Conservation (phyloP, 2,797 vertebrate genomes). For the Glyptemys insculpta region DNA sequence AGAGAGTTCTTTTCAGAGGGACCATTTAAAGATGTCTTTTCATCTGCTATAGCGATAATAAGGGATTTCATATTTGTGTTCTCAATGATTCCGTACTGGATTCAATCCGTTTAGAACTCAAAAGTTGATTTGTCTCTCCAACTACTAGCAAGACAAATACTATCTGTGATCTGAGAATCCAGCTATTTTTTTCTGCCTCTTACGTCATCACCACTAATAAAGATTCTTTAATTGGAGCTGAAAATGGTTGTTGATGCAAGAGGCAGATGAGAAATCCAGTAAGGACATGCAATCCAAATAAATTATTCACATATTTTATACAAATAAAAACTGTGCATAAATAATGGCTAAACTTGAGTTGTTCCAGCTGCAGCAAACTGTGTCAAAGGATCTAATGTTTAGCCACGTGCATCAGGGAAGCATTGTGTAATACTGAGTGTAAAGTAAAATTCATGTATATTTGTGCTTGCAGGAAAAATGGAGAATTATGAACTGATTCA, state of each 20-base stretch:
- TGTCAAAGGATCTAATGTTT: neutral
- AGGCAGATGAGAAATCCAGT: neutral
- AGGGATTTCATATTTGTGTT: neutral
- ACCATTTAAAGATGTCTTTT: neutral
- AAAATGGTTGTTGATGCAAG: neutral
- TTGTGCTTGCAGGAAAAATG: constrained; percentile 91
- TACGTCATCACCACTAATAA: neutral
- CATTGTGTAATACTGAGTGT: neutral
- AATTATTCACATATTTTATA: neutral
- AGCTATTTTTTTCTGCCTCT: neutral
- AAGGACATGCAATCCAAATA: neutral
- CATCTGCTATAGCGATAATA: neutral
- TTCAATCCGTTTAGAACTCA: neutral
- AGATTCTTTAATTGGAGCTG: neutral
- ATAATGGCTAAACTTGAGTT: neutral
- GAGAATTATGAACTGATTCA: constrained; percentile 98
- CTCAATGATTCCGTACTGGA: neutral
- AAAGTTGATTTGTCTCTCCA: neutral
- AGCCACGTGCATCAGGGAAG: neutral
- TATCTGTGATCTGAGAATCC: neutral
- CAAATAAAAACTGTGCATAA: neutral
- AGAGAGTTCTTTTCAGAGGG: no score
- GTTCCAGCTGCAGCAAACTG: neutral
- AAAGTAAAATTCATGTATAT: neutral
- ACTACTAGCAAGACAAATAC: neutral